phyloP scores from a whole-genome alignment of 2,888 invertebrate species.

The Muschampia plurimacula region DNA sequence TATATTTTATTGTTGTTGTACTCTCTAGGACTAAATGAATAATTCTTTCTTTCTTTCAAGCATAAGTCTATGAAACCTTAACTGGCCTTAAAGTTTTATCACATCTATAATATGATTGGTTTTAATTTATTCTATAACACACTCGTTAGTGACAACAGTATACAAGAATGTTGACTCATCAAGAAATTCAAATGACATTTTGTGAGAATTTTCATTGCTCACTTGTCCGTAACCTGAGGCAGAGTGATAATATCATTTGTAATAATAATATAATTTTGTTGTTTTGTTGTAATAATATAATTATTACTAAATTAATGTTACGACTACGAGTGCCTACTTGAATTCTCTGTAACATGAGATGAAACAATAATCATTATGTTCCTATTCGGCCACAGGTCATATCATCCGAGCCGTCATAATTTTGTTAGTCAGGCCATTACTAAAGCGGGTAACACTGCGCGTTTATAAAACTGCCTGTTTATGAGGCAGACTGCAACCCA shows the following conservation, averaged over 20 bases:
- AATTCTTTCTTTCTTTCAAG: no score
- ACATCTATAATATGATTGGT: no score
- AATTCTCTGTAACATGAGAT: neutral
- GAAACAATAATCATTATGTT: neutral
- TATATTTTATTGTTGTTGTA: neutral
- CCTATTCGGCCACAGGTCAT: neutral
- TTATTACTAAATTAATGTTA: slow-evolving; percentile 1
- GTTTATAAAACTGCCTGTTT: slow-evolving; percentile 22
- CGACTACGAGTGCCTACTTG: neutral
- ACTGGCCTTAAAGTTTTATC: neutral
- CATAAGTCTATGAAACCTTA: neutral
- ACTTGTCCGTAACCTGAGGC: neutral
- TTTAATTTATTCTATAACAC: neutral
- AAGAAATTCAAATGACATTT: neutral
- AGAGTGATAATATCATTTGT: neutral
- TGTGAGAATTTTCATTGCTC: slow-evolving; percentile 1
- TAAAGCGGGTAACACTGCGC: neutral
- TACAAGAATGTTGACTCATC: neutral
- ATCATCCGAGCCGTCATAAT: neutral
- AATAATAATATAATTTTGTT: no score
- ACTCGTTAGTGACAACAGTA: neutral
- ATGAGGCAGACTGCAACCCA: slow-evolving; percentile 7
- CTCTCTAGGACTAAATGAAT: no score
- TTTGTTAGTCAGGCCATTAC: neutral
- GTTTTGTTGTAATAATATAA: neutral